These are phyloP conservation scores for Carpatolechia fugitivella DNA, from an alignment of 2,888 invertebrate genomes.

Conservation along the genomic window DNA sequence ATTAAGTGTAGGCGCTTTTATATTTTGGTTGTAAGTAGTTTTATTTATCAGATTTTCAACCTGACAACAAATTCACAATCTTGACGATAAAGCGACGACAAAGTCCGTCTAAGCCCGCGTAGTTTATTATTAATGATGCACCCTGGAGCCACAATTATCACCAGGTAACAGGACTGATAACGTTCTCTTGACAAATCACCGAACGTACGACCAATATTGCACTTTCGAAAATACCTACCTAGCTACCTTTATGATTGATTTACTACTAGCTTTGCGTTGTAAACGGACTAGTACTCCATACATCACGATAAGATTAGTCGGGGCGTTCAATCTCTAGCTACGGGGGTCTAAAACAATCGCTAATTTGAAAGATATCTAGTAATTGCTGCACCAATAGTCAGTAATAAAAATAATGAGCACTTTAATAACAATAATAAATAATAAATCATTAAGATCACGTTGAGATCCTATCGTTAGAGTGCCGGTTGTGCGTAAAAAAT, in stretches of 20 bases:
- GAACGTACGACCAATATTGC: constrained; percentile 10
- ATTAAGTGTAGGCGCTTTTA: too few relatives aligned
- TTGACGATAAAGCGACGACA: too few relatives aligned
- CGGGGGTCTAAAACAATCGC: constrained; percentile 11
- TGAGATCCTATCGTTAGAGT: not conserved
- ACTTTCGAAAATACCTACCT: constrained; percentile 15
- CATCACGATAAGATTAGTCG: constrained; percentile 20
- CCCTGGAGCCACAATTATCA: not conserved
- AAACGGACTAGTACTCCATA: constrained; percentile 16
- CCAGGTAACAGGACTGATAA: not conserved
- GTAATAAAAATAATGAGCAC: constrained; percentile 6
- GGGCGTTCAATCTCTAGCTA: constrained; percentile 10
- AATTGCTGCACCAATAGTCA: constrained; percentile 1
- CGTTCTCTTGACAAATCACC: constrained; percentile 9
- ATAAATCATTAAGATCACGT: too few relatives aligned
- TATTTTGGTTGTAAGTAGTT: too few relatives aligned
- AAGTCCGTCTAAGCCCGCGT: too few relatives aligned
- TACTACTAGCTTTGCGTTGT: not conserved
- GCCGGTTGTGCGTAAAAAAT: not conserved
- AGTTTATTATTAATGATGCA: not conserved
- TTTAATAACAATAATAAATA: too few relatives aligned
- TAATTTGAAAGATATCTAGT: constrained; percentile 14
- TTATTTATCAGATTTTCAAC: too few relatives aligned
- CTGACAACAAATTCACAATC: too few relatives aligned
- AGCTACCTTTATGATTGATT: constrained; percentile 16